Evolutionary conservation across 2,113 vertebrate genomes (phyloP).

Genomic region (Pleuronectes platessa): DNA sequence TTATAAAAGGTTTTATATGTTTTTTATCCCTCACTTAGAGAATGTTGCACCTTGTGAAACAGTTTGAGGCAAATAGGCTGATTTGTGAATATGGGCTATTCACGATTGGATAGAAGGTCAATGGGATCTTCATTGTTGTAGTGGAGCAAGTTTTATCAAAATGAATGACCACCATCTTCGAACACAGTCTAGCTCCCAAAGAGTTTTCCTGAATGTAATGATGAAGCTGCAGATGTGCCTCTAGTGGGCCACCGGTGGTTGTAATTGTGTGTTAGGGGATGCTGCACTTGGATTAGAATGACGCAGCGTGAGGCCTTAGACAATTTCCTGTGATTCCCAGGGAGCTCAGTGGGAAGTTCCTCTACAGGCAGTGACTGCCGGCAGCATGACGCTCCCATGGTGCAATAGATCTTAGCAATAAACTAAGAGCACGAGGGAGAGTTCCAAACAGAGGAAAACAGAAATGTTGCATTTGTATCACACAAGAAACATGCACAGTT

Average conservation of each 20-base stretch:
- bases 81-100: too few relatives aligned
- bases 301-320: constrained; percentile 58
- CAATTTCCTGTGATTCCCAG: constrained; percentile 72
- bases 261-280: neutral
- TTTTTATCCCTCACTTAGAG: too few relatives aligned
- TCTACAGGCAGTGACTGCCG: constrained; percentile 52
- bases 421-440: constrained; percentile 39
- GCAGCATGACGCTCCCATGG: constrained; percentile 68
- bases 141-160: constrained; percentile 2
- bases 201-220: neutral
- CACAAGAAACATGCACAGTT: constrained; percentile 11
- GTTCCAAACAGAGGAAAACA: constrained; percentile 38
- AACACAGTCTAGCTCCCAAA: constrained; percentile 1
- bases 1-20: too few relatives aligned
- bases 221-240: constrained; percentile 16
- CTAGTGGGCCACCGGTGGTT: neutral
- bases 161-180: neutral
- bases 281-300: constrained; percentile 63
- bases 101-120: neutral
- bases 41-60: too few relatives aligned
- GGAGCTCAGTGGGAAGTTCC: constrained; percentile 75
- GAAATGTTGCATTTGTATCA: constrained; percentile 27
- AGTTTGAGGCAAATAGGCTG: too few relatives aligned
- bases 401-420: constrained; percentile 70
- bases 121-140: neutral